Evolutionary conservation across 2,888 invertebrate species (phyloP).

Genomic region (Drepana falcataria): DNA sequence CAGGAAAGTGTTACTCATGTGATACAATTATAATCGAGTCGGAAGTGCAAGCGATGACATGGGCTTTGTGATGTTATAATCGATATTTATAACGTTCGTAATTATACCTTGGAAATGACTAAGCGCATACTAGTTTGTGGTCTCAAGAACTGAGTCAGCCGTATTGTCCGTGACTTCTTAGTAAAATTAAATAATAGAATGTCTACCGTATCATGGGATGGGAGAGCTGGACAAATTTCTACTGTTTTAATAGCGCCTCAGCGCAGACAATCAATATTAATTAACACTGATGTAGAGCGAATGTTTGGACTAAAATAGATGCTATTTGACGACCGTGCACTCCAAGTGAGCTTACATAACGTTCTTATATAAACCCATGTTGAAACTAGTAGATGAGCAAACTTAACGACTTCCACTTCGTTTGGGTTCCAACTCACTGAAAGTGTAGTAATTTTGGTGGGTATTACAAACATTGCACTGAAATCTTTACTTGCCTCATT

Average conservation of each 20-base stretch:
- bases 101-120: constrained; percentile 19
- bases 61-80: constrained; percentile 11
- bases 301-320: constrained; percentile 8
- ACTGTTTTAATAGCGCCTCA: background rate
- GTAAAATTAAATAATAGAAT: constrained; percentile 26
- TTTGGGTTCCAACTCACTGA: constrained; percentile 19
- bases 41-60: background rate
- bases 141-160: constrained; percentile 46
- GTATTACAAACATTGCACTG: background rate
- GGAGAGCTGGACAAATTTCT: no score
- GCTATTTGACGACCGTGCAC: constrained; percentile 45
- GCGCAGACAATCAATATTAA: background rate
- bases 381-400: constrained; percentile 57
- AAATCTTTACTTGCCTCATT: background rate
- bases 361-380: constrained; percentile 60
- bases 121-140: constrained; percentile 21
- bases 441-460: background rate
- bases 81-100: constrained; percentile 23
- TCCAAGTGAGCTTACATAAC: constrained; percentile 56
- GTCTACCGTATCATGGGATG: constrained; percentile 14
- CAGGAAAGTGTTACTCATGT: constrained; percentile 13
- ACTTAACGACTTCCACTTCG: constrained; percentile 51
- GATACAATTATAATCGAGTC: background rate
- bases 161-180: constrained; percentile 31
- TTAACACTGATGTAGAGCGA: background rate